phyloP scores from a whole-genome alignment of 2,797 vertebrate species.

The Psittacula echo region DNA sequence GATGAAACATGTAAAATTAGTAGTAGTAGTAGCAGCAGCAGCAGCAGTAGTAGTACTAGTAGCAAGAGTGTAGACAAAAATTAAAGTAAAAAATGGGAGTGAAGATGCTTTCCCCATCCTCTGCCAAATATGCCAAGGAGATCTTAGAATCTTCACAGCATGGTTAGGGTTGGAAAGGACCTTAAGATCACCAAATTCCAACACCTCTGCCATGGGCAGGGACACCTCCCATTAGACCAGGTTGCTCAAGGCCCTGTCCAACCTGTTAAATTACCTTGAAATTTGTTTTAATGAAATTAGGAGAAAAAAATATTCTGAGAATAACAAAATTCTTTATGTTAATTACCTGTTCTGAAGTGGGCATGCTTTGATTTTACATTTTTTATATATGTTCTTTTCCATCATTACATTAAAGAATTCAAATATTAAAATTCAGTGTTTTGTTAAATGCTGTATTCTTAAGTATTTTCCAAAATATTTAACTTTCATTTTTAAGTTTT shows the following conservation, averaged over 20 bases:
- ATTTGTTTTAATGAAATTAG: background rate
- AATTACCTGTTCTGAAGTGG: background rate
- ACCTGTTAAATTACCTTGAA: background rate
- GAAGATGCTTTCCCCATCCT: background rate
- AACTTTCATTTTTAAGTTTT: background rate
- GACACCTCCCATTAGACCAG: background rate
- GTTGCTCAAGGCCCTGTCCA: background rate
- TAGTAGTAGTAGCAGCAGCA: rapidly evolving
- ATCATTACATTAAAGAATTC: background rate
- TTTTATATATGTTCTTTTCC: background rate
- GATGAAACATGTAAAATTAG: rapidly evolving
- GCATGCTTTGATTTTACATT: background rate
- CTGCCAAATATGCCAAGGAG: background rate
- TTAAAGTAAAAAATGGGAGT: background rate
- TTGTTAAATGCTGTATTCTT: background rate
- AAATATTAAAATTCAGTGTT: background rate
- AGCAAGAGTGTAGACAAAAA: background rate
- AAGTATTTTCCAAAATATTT: background rate
- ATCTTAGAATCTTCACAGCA: background rate
- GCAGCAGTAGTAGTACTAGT: background rate
- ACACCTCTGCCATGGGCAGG: background rate
- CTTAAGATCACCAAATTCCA: background rate
- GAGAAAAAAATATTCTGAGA: background rate
- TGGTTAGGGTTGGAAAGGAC: background rate
- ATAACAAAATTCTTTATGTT: background rate